Conservation (phyloP, 2,113 vertebrate genomes). For the Pomatostomus ruficeps region DNA sequence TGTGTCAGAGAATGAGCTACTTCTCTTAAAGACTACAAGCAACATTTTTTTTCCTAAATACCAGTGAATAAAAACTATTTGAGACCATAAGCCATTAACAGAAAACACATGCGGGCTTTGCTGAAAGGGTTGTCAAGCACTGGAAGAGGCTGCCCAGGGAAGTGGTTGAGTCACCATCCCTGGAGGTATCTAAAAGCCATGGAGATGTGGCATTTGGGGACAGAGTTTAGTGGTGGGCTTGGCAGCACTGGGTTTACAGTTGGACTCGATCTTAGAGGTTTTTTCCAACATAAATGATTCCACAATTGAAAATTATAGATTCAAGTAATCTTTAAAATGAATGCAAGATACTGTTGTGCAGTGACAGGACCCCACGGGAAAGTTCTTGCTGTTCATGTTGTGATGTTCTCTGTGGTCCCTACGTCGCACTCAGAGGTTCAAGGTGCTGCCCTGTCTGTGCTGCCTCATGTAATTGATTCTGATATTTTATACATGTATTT, state of each 20-base stretch:
- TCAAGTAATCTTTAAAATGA: conserved; percentile 13
- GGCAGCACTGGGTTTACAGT: not conserved
- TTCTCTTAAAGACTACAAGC: conserved; percentile 26
- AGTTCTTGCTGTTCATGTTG: not conserved
- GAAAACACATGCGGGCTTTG: conserved; percentile 44
- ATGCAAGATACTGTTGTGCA: not conserved
- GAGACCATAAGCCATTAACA: conserved; percentile 48
- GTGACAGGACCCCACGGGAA: not conserved
- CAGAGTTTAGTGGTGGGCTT: not conserved
- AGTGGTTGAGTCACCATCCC: not conserved
- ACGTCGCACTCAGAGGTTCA: not conserved
- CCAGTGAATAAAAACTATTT: conserved; percentile 42
- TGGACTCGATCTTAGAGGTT: not conserved
- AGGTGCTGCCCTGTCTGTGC: not conserved
- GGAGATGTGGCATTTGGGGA: not conserved
- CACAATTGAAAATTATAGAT: not conserved
- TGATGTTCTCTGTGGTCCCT: not conserved
- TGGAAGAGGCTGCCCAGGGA: not conserved
- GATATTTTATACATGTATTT: not conserved
- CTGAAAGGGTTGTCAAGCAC: not conserved
- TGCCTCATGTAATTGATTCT: not conserved
- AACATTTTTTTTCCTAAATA: conserved; percentile 38
- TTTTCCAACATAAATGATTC: not conserved
- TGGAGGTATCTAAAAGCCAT: not conserved
- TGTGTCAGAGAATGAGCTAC: conserved; percentile 28